Evolutionary conservation across 2,797 vertebrate genomes (phyloP).

Genomic region (Chaenodraco wilsoni): DNA sequence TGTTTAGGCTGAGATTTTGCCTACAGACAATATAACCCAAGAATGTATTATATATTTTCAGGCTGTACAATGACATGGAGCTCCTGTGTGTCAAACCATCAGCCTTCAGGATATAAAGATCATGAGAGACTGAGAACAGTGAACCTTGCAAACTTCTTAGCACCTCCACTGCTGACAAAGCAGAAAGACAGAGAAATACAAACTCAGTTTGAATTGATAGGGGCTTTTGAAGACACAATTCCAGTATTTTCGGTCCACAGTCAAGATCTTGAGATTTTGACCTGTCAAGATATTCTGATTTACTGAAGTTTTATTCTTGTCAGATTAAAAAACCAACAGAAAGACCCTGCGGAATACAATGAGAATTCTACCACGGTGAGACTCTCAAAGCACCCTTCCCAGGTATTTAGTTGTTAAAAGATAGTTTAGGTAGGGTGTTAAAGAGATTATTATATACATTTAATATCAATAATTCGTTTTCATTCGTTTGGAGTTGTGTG

Average conservation of each 20-base stretch:
- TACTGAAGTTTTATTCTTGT: slow-evolving; percentile 11
- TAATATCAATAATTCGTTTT: background rate
- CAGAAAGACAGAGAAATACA: slow-evolving; percentile 29
- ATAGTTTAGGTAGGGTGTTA: background rate
- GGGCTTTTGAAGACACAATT: slow-evolving; percentile 32
- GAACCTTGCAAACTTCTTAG: slow-evolving; percentile 40
- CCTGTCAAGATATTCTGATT: slow-evolving; percentile 7
- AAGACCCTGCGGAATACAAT: slow-evolving; percentile 1
- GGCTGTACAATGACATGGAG: background rate
- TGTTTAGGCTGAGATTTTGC: background rate
- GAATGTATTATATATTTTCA: background rate
- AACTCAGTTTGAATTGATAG: slow-evolving; percentile 29
- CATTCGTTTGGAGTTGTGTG: background rate
- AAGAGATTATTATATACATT: background rate
- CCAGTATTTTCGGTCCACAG: slow-evolving; percentile 12
- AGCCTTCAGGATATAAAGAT: slow-evolving; percentile 37
- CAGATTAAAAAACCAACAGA: background rate
- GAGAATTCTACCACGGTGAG: background rate
- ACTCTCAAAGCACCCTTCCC: background rate
- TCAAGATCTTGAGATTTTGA: slow-evolving; percentile 25
- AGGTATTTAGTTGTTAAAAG: background rate
- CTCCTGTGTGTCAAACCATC: slow-evolving; percentile 28
- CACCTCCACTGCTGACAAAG: slow-evolving; percentile 40
- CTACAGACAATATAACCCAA: background rate
- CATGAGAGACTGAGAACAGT: slow-evolving; percentile 27